Evolutionary conservation across 2,888 invertebrate species (phyloP), one percentile per base, ranked within the genome.

Genomic region (Venustoraphidia nigricollis): DNA sequence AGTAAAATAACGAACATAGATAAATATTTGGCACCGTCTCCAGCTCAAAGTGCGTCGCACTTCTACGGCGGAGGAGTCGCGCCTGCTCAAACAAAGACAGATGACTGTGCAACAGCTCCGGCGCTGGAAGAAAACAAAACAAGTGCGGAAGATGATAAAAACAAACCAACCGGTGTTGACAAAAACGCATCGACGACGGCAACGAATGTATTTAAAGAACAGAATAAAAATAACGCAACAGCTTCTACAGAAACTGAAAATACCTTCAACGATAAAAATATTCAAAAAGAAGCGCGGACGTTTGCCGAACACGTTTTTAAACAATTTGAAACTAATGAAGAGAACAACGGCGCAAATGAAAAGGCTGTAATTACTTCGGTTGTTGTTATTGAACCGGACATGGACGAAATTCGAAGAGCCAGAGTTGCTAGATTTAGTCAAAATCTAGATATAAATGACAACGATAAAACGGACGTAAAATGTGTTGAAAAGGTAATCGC

Each of bases 361-460:
- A 52, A 43, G 44, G 46, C 17, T 50, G 52, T 41, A 47, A 49
- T 46, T 50, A 50, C 37, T 51, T 52, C 45, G 44, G 53, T 48
- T 45, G 50, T 8, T 51, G 53, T 51, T 10, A 36, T 45, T 9
- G 36, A 39, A 34, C 45, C 53, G 38, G 58, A 63, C 53, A 50
- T 64, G 4, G 60, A 61, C 44, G 62, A 62, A 56, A 55, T 68
- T 10, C 55, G 67, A 47, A 59, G 61, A 54, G 66, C 65, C 35
- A 56, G 67, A 44, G 47, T 67, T 38, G 65, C 65, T 34, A 65
- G 64, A 54, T 67, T 67, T 54, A 55, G 54, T 44, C 49, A 50
- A 47, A 44, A 47, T n/a, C 13, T 44, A 8, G 44, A 52, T 10
- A 37, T 45, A 5, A 27, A 45, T 11, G 40, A 47, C 34, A 46